phyloP scores from a whole-genome alignment of 2,888 invertebrate species.

The Carpatolechia fugitivella region DNA sequence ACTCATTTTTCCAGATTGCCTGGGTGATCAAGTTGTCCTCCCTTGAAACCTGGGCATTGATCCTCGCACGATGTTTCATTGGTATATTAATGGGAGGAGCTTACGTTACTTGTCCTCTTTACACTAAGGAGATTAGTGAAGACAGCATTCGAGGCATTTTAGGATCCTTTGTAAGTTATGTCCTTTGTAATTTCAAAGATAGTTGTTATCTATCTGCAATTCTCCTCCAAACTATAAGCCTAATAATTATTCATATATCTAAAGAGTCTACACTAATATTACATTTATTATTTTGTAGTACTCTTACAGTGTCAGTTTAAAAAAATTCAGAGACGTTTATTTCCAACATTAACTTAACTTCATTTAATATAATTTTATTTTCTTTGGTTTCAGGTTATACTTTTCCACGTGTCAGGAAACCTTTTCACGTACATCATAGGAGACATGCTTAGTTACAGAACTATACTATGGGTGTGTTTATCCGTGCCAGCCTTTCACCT shows the following conservation, averaged over 20 bases:
- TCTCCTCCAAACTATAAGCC: too few relatives aligned
- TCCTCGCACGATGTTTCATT: constrained; percentile 48
- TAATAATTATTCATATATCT: too few relatives aligned
- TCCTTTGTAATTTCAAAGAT: too few relatives aligned
- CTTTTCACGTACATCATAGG: constrained; percentile 72
- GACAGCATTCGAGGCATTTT: constrained; percentile 73
- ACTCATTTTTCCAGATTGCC: constrained; percentile 26
- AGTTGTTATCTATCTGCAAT: too few relatives aligned
- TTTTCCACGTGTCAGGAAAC: constrained; percentile 71
- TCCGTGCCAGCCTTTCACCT: constrained; percentile 67
- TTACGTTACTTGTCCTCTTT: constrained; percentile 66
- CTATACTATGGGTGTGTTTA: constrained; percentile 71
- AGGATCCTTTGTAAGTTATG: constrained; percentile 73
- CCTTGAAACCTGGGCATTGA: constrained; percentile 50
- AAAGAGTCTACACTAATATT: background rate
- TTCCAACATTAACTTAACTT: too few relatives aligned
- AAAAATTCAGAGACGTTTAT: too few relatives aligned
- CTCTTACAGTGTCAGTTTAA: too few relatives aligned
- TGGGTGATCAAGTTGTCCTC: constrained; percentile 54
- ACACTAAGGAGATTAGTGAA: constrained; percentile 79
- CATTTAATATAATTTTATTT: too few relatives aligned
- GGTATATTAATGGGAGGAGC: constrained; percentile 55
- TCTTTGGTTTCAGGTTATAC: constrained; percentile 44
- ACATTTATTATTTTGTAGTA: too few relatives aligned
- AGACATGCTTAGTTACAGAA: constrained; percentile 64